Percentiles rank a stretch among this genome's conserved stretches.
phyloP scores from a whole-genome alignment of 2,797 vertebrate genomes.

The Morus bassanus region DNA sequence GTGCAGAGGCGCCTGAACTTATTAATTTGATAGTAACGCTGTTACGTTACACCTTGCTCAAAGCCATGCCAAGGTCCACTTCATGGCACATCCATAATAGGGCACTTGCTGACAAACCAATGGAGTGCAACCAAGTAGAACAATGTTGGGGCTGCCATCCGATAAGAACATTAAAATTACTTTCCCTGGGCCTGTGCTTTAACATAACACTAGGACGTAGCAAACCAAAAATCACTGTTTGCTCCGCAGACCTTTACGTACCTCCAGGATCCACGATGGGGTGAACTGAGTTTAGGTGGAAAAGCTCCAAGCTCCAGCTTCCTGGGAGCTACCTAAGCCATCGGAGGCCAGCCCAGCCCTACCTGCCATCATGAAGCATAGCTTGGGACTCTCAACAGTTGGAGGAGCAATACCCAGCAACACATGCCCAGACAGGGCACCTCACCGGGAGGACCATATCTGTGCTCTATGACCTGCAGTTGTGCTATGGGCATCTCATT shows the following conservation, averaged over 20 bases:
- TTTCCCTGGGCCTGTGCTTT: neutral
- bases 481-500: neutral
- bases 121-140: neutral
- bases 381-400: neutral
- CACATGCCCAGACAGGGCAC: neutral
- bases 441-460: neutral
- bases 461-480: neutral
- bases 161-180: neutral
- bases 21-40: neutral
- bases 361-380: neutral
- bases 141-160: neutral
- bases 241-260: accelerated
- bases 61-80: neutral
- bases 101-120: neutral
- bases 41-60: neutral
- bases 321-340: neutral
- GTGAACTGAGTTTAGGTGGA: neutral
- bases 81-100: neutral
- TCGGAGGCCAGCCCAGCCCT: neutral
- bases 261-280: neutral
- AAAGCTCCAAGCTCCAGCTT: neutral
- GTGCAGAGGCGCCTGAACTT: neutral
- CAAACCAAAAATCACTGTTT: neutral
- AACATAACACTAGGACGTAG: accelerated
- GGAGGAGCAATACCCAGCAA: neutral